phyloP scores from a whole-genome alignment of 92 coral and sea anemone species.

The Heteractis magnifica region DNA sequence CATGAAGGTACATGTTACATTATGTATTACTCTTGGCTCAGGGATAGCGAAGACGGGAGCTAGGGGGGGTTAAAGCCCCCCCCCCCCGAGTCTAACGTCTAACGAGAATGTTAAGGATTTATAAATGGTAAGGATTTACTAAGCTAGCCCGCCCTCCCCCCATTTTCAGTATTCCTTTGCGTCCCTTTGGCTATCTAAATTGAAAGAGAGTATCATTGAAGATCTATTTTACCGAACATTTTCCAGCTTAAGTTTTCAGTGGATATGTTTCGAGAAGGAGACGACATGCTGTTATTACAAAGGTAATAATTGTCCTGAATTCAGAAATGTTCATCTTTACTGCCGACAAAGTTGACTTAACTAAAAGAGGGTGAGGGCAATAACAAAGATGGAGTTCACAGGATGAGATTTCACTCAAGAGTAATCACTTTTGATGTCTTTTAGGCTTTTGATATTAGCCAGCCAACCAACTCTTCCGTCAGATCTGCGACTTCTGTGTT shows the following conservation, averaged over 20 bases:
- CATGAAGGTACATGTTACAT: conserved; percentile 61
- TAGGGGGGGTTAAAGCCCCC: too few species aligned
- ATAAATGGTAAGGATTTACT: too few species aligned
- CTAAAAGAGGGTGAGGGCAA: neutral
- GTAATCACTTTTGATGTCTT: neutral
- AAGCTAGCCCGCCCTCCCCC: too few species aligned
- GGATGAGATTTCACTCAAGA: neutral
- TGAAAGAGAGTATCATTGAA: too few species aligned
- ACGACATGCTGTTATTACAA: conserved; percentile 80
- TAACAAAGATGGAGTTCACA: neutral
- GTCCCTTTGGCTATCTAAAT: neutral
- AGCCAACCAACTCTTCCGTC: conserved; percentile 77
- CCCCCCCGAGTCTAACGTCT: too few species aligned
- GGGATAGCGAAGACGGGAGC: too few species aligned
- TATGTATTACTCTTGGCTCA: neutral
- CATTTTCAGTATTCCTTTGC: too few species aligned
- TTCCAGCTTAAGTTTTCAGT: conserved; percentile 72
- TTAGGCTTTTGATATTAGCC: conserved; percentile 67
- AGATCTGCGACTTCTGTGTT: conserved; percentile 83
- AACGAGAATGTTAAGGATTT: too few species aligned
- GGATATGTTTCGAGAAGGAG: conserved; percentile 87
- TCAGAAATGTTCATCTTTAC: neutral
- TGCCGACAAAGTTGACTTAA: neutral
- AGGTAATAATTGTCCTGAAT: conserved; percentile 45
- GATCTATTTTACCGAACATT: neutral